Evolutionary conservation across 2,797 vertebrate species (phyloP).

Genomic region (Melanotaenia parkinsoni): DNA sequence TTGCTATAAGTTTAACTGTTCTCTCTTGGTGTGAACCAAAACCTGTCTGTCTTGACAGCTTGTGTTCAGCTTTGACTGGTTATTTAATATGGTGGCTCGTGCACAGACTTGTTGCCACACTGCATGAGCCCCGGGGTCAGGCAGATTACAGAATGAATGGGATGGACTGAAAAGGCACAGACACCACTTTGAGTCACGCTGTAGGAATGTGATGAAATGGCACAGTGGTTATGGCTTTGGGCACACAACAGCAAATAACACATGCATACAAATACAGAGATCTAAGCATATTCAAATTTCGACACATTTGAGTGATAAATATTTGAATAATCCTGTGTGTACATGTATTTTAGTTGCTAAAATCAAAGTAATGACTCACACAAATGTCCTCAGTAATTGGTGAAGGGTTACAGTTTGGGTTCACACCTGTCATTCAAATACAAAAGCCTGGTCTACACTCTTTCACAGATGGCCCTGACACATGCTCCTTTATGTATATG

Average conservation of each 20-base stretch:
- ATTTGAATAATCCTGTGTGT: constrained; percentile 1
- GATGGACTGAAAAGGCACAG: constrained; percentile 66
- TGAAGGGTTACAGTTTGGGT: constrained; percentile 24
- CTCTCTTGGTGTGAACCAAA: constrained; percentile 8
- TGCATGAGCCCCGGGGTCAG: constrained; percentile 46
- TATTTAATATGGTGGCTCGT: constrained; percentile 9
- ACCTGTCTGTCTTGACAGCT: constrained; percentile 24
- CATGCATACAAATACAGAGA: background rate
- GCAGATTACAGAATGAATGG: constrained; percentile 76
- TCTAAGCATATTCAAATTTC: background rate
- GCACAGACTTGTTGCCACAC: constrained; percentile 34
- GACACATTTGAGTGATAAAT: constrained; percentile 36
- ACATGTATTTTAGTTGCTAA: constrained; percentile 33
- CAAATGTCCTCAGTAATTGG: constrained; percentile 40
- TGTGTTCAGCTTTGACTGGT: constrained; percentile 23
- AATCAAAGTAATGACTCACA: constrained; percentile 59
- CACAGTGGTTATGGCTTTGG: constrained; percentile 66
- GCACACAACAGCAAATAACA: constrained; percentile 31
- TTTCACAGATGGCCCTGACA: constrained; percentile 69
- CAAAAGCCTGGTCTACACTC: constrained; percentile 69
- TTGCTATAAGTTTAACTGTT: background rate
- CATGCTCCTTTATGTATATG: constrained; percentile 56
- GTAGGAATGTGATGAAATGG: constrained; percentile 83
- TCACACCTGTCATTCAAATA: constrained; percentile 77
- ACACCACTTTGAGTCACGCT: constrained; percentile 72